Base-by-base conservation (phyloP, 1,140 invertebrate species). In the Alviniconcha marisindica region DNA sequence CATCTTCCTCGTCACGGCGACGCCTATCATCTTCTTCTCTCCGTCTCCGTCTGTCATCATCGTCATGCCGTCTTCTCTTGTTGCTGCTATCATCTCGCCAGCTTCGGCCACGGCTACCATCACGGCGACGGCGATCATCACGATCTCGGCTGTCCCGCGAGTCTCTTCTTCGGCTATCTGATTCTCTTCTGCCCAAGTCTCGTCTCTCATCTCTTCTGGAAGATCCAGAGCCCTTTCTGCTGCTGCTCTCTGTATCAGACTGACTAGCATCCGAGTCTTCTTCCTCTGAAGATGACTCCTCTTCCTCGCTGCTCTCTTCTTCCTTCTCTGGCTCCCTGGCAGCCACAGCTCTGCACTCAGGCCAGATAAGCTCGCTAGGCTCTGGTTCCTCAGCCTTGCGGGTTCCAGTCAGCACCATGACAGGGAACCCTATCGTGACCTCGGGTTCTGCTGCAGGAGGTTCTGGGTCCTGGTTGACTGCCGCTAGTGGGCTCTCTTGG, bases 361-460 rank as follows among this genome's bases (percentile, higher is more conserved):
- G 80, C 71, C 78, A 80, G 33, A 80, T 80, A 18, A 80, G 21
- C 69, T 80, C 78, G 44, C 78, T 80, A 7, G 56, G 54, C 42
- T 44, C 38, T 66, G n/a, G 44, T 18, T 80, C 78, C 21, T 28
- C 78, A 38, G 51, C 7, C 33, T 80, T 80, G 28, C 80, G 69
- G 15, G 84, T 77, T 51, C 84, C 82, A 28, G 84, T 85, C n/a
- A 85, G 60, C 40, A 85, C 84, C 56, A 76, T 77, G 5, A 85
- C 84, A 33, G 84, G 84, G 38, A 81, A 85, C 18, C 81, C 82
- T 28, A 24, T 24, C 15, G 33, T 71, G 69, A 40, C 69, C 10
- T 76, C 78, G 1, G 60, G 36, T 14, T 18, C 60, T 66, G 78
- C 56, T 36, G 48, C 36, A 36, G 77, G 15, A 60, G 51, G 54